Conservation (phyloP, 1,140 invertebrate genomes). For the Glomeris maerens region DNA sequence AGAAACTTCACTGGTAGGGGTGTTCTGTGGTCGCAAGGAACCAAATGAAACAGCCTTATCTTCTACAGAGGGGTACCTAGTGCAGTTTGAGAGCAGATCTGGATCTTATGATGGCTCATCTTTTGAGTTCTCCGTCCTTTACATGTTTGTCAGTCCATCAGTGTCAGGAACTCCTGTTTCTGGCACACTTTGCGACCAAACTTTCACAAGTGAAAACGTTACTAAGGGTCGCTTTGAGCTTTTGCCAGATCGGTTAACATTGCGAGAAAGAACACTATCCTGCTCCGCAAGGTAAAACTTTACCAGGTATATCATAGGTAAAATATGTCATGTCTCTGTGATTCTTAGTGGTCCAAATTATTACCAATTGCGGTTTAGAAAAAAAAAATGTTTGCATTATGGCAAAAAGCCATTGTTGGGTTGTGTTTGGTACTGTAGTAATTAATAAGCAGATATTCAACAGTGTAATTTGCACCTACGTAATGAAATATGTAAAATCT, state of each 20-base stretch:
- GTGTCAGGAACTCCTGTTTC: constrained; percentile 60
- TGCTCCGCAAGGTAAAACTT: no score
- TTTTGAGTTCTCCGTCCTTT: constrained; percentile 79
- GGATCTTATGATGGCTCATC: constrained; percentile 41
- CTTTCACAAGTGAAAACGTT: constrained; percentile 41
- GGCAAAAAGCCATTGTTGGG: no score
- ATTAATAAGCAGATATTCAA: no score
- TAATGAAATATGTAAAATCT: no score
- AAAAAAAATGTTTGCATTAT: no score
- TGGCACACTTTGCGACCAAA: constrained; percentile 67
- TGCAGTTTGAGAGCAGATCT: constrained; percentile 20
- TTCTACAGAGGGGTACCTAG: not conserved
- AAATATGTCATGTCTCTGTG: no score
- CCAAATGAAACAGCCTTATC: constrained; percentile 7
- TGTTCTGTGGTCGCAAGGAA: not conserved
- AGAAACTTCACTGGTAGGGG: not conserved
- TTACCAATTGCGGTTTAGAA: no score
- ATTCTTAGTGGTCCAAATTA: no score
- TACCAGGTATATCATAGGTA: no score
- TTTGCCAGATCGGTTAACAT: not conserved
- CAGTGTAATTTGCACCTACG: no score
- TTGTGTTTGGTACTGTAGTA: no score
- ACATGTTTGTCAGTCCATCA: constrained; percentile 80
- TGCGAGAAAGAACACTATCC: not conserved
- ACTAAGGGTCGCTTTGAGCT: constrained; percentile 6